Conservation (phyloP, 2,113 vertebrate species). For the Indicator maculatus region DNA sequence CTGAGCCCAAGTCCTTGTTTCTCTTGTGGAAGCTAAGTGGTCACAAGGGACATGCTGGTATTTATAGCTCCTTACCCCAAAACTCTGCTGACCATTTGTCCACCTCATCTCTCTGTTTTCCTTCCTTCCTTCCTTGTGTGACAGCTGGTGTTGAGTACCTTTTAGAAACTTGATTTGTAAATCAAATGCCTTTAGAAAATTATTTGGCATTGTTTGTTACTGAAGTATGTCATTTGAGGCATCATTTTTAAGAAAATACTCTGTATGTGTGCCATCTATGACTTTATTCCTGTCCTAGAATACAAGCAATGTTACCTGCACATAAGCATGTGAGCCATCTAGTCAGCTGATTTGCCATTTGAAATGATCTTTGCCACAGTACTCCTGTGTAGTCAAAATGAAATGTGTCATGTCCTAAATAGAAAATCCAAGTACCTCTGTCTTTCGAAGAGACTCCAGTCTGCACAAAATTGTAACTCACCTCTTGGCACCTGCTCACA, state of each 20-base stretch:
- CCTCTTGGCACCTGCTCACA: not conserved
- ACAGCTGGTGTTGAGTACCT: constrained; percentile 18
- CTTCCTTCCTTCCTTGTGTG: not conserved
- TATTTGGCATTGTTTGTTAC: constrained; percentile 20
- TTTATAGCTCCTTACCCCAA: not conserved
- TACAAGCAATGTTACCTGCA: not conserved
- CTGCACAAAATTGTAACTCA: not conserved
- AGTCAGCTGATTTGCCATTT: not conserved
- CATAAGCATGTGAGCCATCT: not conserved
- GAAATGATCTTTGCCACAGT: not conserved
- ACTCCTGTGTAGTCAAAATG: not conserved
- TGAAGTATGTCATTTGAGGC: not conserved
- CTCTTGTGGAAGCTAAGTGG: constrained; percentile 6
- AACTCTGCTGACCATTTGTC: not conserved
- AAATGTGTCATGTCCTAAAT: not conserved
- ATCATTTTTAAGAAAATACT: not conserved
- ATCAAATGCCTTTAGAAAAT: constrained; percentile 53
- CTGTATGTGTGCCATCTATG: not conserved
- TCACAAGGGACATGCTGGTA: not conserved
- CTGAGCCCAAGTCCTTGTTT: not conserved
- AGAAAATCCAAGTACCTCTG: not conserved
- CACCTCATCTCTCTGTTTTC: not conserved
- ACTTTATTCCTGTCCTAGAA: constrained; percentile 15
- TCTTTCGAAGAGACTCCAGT: not conserved
- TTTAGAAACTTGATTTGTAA: constrained; percentile 52